phyloP scores from a whole-genome alignment of 2,797 vertebrate genomes.

The Catostomus latipinnis region DNA sequence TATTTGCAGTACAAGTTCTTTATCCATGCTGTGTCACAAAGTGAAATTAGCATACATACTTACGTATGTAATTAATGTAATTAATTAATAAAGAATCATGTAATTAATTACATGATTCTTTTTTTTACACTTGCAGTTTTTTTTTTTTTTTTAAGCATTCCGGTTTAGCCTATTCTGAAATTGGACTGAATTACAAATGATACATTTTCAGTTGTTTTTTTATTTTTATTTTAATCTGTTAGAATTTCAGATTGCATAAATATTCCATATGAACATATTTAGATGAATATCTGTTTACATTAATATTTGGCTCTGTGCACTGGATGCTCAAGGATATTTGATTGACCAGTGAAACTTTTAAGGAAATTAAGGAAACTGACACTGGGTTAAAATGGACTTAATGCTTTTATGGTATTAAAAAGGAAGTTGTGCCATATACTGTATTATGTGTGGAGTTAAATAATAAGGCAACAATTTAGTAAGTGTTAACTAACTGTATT shows the following conservation, averaged over 20 bases:
- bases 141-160: no score
- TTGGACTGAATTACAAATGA: not conserved
- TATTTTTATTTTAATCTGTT: not conserved
- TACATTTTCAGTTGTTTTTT: not conserved
- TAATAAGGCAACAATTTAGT: not conserved
- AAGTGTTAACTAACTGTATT: no score
- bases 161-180: not conserved
- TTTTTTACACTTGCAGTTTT: no score
- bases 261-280: not conserved
- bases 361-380: not conserved
- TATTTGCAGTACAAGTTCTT: constrained; percentile 4
- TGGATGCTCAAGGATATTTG: not conserved
- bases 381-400: not conserved
- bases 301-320: constrained; percentile 10
- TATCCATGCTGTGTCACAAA: not conserved
- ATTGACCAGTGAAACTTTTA: constrained; percentile 17
- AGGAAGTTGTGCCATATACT: not conserved
- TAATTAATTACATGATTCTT: no score
- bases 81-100: no score
- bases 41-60: not conserved
- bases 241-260: not conserved
- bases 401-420: not conserved
- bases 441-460: not conserved
- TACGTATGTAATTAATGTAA: no score
- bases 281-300: not conserved